These are phyloP conservation scores for Heliconius erato DNA, from an alignment of 2,888 invertebrate species.

Conservation along the genomic window DNA sequence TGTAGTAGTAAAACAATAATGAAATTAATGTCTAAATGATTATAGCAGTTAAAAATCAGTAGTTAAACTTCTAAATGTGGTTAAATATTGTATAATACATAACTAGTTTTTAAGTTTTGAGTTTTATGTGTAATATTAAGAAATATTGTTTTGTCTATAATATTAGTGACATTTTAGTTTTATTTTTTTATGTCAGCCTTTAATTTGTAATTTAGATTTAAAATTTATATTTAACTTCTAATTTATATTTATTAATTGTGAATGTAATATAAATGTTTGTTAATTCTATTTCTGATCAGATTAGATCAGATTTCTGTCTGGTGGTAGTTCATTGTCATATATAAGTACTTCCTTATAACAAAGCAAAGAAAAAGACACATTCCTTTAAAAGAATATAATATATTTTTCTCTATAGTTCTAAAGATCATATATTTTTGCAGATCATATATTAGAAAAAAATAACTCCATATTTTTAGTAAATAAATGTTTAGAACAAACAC, in stretches of 20 bases:
- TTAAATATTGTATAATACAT: not conserved
- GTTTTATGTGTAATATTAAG: not conserved
- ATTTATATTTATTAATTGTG: not conserved
- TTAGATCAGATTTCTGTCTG: not conserved
- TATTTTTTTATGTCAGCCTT: no score
- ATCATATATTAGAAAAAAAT: not conserved
- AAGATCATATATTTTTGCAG: not conserved
- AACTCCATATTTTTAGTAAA: not conserved
- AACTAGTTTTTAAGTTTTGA: not conserved
- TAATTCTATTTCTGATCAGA: not conserved
- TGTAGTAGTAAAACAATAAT: not conserved
- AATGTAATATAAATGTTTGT: not conserved
- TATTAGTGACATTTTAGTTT: no score
- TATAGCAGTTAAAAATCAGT: not conserved
- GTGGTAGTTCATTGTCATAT: not conserved
- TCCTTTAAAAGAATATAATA: not conserved
- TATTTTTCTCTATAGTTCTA: not conserved
- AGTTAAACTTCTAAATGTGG: not conserved
- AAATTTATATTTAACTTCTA: not conserved
- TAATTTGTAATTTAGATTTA: no score
- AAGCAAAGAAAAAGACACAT: not conserved
- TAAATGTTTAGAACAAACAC: not conserved
- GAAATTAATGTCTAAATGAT: not conserved
- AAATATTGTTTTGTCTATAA: no score
- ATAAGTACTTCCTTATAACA: not conserved